Percentiles rank a stretch among this genome's conserved stretches.
Conservation (phyloP, 2,888 invertebrate species). For the Ichneumoninae sp. region DNA sequence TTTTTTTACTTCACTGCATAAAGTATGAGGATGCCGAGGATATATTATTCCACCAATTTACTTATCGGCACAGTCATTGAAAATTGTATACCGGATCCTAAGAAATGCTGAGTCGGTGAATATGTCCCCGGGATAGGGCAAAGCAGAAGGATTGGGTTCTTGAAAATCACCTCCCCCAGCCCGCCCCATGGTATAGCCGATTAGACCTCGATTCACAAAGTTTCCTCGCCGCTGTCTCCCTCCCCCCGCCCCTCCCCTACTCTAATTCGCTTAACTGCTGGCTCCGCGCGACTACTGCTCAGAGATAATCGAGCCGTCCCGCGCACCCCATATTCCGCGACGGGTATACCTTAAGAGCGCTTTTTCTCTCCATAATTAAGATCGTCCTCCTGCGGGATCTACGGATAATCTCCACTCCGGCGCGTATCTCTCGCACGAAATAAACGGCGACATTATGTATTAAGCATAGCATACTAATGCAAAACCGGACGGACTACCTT, state of each 20-base stretch:
- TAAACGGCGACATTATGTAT: conserved; percentile 42
- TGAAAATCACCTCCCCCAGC: not conserved
- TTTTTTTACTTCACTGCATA: conserved; percentile 3
- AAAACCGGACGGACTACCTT: conserved; percentile 5
- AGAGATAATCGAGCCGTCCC: conserved; percentile 35
- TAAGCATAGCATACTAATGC: conserved; percentile 21
- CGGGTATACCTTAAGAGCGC: conserved; percentile 33
- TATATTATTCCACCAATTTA: conserved; percentile 4
- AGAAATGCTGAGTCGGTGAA: conserved; percentile 8
- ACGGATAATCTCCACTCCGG: conserved; percentile 36
- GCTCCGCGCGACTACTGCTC: conserved; percentile 43
- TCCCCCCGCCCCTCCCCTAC: not conserved
- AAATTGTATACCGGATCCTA: conserved; percentile 3
- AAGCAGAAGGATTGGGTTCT: conserved; percentile 39
- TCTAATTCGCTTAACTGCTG: conserved; percentile 45
- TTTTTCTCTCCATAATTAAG: conserved; percentile 49
- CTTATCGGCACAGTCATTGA: conserved; percentile 3
- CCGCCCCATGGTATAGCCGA: conserved; percentile 29
- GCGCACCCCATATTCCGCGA: conserved; percentile 7
- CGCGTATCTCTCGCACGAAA: conserved; percentile 28
- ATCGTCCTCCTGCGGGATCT: conserved; percentile 36
- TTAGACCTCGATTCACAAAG: conserved; percentile 52
- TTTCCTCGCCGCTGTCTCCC: conserved; percentile 16
- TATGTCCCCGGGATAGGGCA: not conserved
- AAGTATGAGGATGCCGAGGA: not conserved